These are phyloP conservation scores for Nannospalax galili DNA, from an alignment of 2,113 vertebrate genomes.

Conservation along the genomic window DNA sequence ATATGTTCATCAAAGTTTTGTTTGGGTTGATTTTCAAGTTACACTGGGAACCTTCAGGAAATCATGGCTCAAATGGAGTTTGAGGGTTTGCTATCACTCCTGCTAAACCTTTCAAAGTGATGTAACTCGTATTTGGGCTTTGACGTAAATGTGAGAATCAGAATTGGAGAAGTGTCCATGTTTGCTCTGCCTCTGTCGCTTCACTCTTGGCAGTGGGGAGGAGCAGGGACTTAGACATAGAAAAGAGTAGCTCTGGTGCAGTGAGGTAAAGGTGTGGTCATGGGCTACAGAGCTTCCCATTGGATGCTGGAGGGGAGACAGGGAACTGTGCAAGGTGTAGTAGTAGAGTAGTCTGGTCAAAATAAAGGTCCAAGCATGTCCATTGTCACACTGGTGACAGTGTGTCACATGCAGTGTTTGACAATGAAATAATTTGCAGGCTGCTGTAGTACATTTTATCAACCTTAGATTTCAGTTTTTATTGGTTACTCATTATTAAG, in stretches of 20 bases:
- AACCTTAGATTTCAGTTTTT: conserved; percentile 24
- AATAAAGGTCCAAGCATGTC: conserved; percentile 27
- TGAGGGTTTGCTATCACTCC: neutral
- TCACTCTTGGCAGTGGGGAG: neutral
- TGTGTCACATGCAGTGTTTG: neutral
- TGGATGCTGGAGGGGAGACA: neutral
- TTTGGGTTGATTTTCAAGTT: neutral
- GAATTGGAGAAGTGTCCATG: neutral
- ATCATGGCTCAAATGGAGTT: neutral
- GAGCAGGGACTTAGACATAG: neutral
- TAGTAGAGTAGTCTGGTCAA: neutral
- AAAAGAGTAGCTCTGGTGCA: neutral
- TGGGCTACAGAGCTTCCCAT: neutral
- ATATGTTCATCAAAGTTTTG: neutral
- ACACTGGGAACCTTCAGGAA: neutral
- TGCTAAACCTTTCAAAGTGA: neutral
- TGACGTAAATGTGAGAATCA: neutral
- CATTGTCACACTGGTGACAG: neutral
- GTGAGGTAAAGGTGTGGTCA: neutral
- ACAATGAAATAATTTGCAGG: neutral
- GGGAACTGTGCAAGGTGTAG: neutral
- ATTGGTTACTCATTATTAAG: neutral
- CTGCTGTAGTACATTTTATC: neutral
- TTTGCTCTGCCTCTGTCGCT: neutral
- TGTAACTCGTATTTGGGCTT: neutral